phyloP scores from a whole-genome alignment of 2,797 vertebrate species.

The Threskiornis aethiopicus region DNA sequence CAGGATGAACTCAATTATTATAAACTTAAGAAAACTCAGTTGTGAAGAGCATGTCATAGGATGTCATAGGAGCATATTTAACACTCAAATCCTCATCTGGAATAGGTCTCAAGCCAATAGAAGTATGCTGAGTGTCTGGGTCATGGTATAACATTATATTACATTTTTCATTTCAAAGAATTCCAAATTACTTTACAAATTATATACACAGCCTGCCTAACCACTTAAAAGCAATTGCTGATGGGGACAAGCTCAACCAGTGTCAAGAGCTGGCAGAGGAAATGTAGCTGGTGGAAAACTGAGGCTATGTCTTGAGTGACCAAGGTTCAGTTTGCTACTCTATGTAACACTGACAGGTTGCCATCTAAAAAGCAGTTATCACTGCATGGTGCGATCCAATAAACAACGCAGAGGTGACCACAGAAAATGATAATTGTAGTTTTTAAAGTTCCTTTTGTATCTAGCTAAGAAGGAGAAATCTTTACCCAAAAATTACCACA shows the following conservation, averaged over 20 bases:
- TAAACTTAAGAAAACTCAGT: neutral
- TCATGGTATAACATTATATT: neutral
- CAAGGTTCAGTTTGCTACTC: neutral
- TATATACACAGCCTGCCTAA: neutral
- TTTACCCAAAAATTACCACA: neutral
- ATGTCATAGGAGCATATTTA: neutral
- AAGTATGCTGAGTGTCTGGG: neutral
- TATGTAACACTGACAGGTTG: neutral
- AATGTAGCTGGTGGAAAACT: neutral
- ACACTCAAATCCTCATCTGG: neutral
- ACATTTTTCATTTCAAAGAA: neutral
- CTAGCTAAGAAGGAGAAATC: neutral
- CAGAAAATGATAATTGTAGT: neutral
- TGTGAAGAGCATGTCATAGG: neutral
- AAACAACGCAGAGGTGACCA: neutral
- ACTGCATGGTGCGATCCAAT: neutral
- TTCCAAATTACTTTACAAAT: constrained; percentile 22
- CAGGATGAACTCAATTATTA: neutral
- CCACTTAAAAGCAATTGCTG: constrained; percentile 3
- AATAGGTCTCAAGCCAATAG: neutral
- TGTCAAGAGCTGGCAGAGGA: neutral
- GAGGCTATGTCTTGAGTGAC: neutral
- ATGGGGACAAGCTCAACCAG: neutral
- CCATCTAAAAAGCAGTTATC: neutral
- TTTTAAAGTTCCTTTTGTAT: neutral